phyloP scores from a whole-genome alignment of 2,113 vertebrate species.

The Pithys albifrons region DNA sequence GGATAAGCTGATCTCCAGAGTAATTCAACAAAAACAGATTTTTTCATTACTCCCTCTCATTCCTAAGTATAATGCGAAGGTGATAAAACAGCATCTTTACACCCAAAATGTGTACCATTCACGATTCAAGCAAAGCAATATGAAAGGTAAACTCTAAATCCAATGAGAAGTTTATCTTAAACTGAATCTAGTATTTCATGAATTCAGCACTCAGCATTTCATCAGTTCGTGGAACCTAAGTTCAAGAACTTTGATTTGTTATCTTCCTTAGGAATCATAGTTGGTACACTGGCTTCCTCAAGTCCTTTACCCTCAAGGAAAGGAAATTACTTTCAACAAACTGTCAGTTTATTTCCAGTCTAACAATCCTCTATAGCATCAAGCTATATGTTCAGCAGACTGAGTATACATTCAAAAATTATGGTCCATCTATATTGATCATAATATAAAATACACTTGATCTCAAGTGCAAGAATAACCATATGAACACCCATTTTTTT shows the following conservation, averaged over 20 bases:
- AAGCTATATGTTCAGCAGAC: not conserved
- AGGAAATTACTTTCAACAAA: not conserved
- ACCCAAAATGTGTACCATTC: not conserved
- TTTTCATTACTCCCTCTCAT: not conserved
- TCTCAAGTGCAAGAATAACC: not conserved
- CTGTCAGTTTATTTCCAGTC: not conserved
- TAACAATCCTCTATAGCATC: not conserved
- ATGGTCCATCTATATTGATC: not conserved
- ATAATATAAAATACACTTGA: not conserved
- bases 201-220: not conserved
- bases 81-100: not conserved
- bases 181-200: not conserved
- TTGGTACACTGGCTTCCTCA: not conserved
- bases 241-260: not conserved
- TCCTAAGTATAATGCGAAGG: not conserved
- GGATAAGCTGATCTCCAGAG: not conserved
- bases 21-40: not conserved
- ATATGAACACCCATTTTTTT: not conserved
- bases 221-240: not conserved
- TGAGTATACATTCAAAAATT: not conserved
- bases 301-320: not conserved
- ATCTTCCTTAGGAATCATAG: not conserved
- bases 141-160: not conserved
- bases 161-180: not conserved
- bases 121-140: not conserved